Conservation (phyloP, 1,140 invertebrate species). For the Schmidtea mediterranea region DNA sequence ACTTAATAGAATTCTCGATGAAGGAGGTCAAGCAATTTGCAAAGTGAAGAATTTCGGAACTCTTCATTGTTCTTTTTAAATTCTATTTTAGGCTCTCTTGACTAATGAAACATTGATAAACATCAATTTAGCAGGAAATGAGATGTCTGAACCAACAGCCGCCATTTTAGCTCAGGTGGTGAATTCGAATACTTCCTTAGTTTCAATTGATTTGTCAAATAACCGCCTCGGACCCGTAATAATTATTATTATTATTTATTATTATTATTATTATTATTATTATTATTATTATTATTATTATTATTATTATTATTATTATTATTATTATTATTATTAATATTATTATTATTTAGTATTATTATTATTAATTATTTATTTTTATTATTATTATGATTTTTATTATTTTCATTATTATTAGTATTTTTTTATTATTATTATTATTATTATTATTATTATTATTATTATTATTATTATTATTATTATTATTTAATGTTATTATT, state of each 20-base stretch:
- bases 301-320: not conserved
- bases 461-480: not conserved
- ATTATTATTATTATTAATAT: slow-evolving; percentile 5
- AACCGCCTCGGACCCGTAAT: slow-evolving; percentile 24
- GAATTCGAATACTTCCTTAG: slow-evolving; percentile 16
- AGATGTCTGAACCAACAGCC: slow-evolving; percentile 22
- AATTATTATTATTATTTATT: not conserved
- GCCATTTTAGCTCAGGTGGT: slow-evolving; percentile 21
- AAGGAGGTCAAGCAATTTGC: slow-evolving; percentile 23
- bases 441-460: too few species aligned
- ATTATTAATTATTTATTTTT: too few species aligned
- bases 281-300: not conserved
- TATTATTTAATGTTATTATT: not conserved
- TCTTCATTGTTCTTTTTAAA: not conserved
- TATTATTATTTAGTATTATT: too few species aligned
- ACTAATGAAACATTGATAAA: slow-evolving; percentile 17
- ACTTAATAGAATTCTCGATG: slow-evolving; percentile 24
- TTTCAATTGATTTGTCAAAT: slow-evolving; percentile 19
- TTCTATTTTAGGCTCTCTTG: not conserved
- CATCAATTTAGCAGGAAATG: slow-evolving; percentile 22
- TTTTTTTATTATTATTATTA: too few species aligned
- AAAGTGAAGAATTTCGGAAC: not conserved
- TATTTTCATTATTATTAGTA: not conserved
- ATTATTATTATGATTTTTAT: not conserved
- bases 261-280: not conserved